Evolutionary conservation across 2,888 invertebrate genomes (phyloP).

Genomic region (Drosophila cognata): DNA sequence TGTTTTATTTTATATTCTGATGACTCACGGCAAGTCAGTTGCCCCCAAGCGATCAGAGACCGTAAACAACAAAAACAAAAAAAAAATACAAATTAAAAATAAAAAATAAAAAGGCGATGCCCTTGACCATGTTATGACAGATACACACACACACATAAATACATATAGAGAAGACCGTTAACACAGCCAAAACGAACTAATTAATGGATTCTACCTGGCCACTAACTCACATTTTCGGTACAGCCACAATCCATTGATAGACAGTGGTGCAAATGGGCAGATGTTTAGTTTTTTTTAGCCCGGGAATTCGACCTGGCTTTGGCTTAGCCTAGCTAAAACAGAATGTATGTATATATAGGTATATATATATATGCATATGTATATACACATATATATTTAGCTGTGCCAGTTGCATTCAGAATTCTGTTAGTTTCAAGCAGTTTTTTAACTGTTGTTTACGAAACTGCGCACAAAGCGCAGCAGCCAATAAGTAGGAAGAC

Average conservation of each 20-base stretch:
- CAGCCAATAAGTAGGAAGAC: not conserved
- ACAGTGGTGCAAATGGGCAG: conserved; percentile 34
- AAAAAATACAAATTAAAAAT: conserved; percentile 16
- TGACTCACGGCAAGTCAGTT: conserved; percentile 55
- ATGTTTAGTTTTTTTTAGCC: conserved; percentile 40
- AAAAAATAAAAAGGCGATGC: conserved; percentile 37
- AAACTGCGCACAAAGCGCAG: conserved; percentile 43
- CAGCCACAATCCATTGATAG: conserved; percentile 19
- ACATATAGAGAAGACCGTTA: conserved; percentile 1
- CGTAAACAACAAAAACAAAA: conserved; percentile 12
- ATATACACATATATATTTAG: conserved; percentile 31
- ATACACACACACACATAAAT: not conserved
- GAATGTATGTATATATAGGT: not conserved
- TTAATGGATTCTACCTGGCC: conserved; percentile 49
- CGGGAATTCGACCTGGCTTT: conserved; percentile 35
- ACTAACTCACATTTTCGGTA: conserved; percentile 18
- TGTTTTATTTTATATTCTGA: not conserved
- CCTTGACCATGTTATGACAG: conserved; percentile 72
- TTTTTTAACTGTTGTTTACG: conserved; percentile 49
- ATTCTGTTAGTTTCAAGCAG: conserved; percentile 46
- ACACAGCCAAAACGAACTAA: conserved; percentile 22
- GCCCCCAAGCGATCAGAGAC: conserved; percentile 47
- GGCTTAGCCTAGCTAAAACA: conserved; percentile 10
- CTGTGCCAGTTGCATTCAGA: conserved; percentile 45
- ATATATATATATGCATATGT: not conserved